Evolutionary conservation across 2,888 invertebrate species (phyloP), one percentile per base, ranked within the genome.

Genomic region (Spilarctia lutea): DNA sequence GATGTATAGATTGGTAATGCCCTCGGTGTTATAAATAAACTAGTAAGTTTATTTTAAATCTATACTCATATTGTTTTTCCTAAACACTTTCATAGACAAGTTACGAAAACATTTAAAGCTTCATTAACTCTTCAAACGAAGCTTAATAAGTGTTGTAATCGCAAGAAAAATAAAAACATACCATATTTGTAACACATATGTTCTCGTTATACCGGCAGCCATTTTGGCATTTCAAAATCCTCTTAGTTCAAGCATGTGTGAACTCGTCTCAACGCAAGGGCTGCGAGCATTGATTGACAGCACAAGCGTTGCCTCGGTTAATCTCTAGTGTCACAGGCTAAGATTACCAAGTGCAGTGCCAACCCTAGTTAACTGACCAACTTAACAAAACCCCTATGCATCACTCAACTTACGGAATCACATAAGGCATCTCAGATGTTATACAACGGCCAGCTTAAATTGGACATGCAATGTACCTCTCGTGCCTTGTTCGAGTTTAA

Each of bases 221-320:
- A 86, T 87, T 86, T 88, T 86, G 85, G 84, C 84, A 75, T 85
- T 79, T 75, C 83, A 74, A 81, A 84, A 85, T 85, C 84, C 82
- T 81, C 84, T 79, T 78, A 76, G 85, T 86, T 85, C 82, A 83
- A 79, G 84, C 84, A 84, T 84, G 85, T 87, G 85, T 84, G 86
- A 85, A 83, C 83, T 78, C 79, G 81, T 83, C 85, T 86, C 83
- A 82, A 79, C 82, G 79, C 83, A 85, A 82, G 88, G 86, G 86
- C 84, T 86, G 83, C 80, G 74, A 78, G 80, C 85, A 83, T 83
- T 92, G 93, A 93, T 91, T 91, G 92, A 92, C 93, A 90, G 89
- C 78, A 75, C 89, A 87, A 85, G 87, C 88, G 88, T 88, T 85
- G 88, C 82, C 83, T 84, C 83, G 79, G 83, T 89, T 92, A 91